These are phyloP conservation scores for Rhinichthys osculus DNA, from an alignment of 2,797 vertebrate genomes.

Conservation along the genomic window DNA sequence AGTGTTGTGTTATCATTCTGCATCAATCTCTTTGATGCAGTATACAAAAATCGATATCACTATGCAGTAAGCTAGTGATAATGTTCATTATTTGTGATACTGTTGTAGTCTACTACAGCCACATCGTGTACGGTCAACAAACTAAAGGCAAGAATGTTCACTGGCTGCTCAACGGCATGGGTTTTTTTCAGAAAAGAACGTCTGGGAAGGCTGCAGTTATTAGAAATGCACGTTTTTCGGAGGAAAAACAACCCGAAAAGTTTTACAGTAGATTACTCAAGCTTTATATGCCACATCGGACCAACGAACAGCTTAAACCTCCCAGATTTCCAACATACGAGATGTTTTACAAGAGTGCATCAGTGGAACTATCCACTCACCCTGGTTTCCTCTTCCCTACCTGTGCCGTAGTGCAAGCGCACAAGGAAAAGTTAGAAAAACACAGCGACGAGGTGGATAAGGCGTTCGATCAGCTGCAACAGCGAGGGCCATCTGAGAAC, in stretches of 20 bases:
- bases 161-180: constrained; percentile 35
- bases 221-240: constrained; percentile 35
- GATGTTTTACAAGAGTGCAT: constrained; percentile 20
- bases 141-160: constrained; percentile 27
- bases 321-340: constrained; percentile 6
- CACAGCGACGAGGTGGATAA: neutral
- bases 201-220: constrained; percentile 35
- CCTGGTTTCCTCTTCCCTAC: neutral
- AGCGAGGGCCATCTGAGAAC: neutral
- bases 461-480: neutral
- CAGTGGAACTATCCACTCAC: neutral
- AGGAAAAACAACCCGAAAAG: constrained; percentile 47
- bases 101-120: neutral
- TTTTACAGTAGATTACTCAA: constrained; percentile 39
- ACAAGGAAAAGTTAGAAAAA: neutral
- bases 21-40: no score
- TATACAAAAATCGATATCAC: no score
- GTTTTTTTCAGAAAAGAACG: constrained; percentile 26
- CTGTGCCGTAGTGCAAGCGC: neutral
- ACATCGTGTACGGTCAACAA: neutral
- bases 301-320: constrained; percentile 19
- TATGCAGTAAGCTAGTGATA: no score
- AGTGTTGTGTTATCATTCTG: no score
- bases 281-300: constrained; percentile 31
- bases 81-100: no score